Conservation (phyloP, 2,797 vertebrate species). For the Arremon brunneinucha region DNA sequence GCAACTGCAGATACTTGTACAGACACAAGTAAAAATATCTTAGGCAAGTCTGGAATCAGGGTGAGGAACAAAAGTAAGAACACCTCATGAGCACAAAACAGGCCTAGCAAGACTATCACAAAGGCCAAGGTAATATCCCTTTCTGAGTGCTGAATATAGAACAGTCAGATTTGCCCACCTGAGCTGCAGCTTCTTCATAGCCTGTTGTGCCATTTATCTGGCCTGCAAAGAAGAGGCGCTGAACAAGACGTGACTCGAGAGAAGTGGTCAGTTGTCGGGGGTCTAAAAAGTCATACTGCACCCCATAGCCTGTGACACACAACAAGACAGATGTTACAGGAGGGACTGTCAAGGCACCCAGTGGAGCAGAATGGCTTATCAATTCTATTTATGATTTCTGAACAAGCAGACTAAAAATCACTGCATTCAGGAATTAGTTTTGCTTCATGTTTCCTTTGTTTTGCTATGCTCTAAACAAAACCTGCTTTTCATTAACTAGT, state of each 20-base stretch:
- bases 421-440: background rate
- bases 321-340: background rate
- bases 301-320: constrained; percentile 87
- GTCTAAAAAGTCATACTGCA: constrained; percentile 95
- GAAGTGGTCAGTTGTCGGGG: constrained; percentile 88
- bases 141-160: background rate
- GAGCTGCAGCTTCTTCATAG: constrained; percentile 96
- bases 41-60: background rate
- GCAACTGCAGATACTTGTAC: background rate
- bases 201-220: constrained; percentile 98
- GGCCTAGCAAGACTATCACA: background rate
- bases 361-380: background rate
- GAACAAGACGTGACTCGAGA: constrained; percentile 86
- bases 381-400: background rate
- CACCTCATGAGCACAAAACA: background rate
- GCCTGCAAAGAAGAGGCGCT: constrained; percentile 92
- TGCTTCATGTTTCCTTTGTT: background rate
- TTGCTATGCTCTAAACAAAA: background rate
- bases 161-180: constrained; percentile 72
- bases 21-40: background rate
- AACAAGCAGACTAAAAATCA: background rate
- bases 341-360: background rate
- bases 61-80: background rate
- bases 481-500: background rate
- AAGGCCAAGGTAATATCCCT: background rate